Evolutionary conservation across 2,797 vertebrate species (phyloP), one percentile per base, ranked within the genome.

Genomic region (Myotis myotis): DNA sequence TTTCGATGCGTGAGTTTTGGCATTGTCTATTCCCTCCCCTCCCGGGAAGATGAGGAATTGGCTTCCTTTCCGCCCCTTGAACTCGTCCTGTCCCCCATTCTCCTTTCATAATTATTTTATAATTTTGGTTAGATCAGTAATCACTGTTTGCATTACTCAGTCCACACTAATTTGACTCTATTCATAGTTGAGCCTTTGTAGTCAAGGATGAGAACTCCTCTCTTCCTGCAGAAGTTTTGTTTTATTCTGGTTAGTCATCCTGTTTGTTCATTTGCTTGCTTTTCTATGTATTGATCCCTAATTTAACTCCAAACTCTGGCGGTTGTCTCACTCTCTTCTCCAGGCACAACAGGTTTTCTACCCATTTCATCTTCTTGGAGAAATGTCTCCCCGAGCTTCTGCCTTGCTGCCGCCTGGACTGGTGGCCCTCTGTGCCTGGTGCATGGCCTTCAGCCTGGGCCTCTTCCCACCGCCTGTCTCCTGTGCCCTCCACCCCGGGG

Each of bases 101-200:
- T 44, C 25, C 53, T 89, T 23, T 49, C 38, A 72, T 62, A 55
- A 53, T 72, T 16, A 6, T 19, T 28, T 78, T 55, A 17, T 74
- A 28, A 9, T 76, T 71, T 47, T 47, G 66, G 57, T 19, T 72
- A 96, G 85, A 70, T 53, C 51, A 47, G 83, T 82, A 36, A 89
- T 80, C 74, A 28, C 33, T 78, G 41, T 89, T 88, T 55, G 85
- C 5, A 20, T 76, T 17, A 25, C 44, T 80, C 66, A 76, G 47
- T 83, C 57, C 44, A 76, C 66, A 53, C 66, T 38, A 74, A 95
- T 79, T 68, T 91, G 92, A 57, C 70, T 90, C 62, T 82, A 19
- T 68, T 84, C 75, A 55, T 23, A 49, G 25, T 16, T n/a, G 47
- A 86, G 81, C 53, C 80, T 55, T 33, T 22, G 38, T 68, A 33